Base-by-base conservation (phyloP, 2,113 vertebrate species). In the Pandion haliaetus region DNA sequence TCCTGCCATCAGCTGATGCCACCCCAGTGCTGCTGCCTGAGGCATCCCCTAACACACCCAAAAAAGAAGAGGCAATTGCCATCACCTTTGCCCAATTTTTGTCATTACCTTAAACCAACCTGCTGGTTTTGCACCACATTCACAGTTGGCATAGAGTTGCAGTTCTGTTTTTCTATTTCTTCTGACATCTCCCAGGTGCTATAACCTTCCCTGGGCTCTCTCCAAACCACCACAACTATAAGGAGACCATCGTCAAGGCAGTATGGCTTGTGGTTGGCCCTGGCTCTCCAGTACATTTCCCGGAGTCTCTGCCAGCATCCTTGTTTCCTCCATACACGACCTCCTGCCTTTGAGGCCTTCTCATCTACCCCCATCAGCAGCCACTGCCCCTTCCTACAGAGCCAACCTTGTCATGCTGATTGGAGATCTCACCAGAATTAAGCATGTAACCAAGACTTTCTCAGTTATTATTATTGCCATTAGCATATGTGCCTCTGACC, bases 351-450 rank as follows among this genome's bases (percentile, higher is more conserved):
- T 31, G 31, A 71, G 67, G 17, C 26, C 23, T 76, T 28, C 38
- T 71, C 40, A 36, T 47, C 49, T 44, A 32, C 6, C 31, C 23
- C 7, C 18, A 36, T 5, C 0, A 0, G 20, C 34, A 82, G 18
- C 9, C 32, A 29, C 36, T 45, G 13, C 10, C 34, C 63, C 17
- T 49, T 81, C 29, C 61, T 54, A 19, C 1, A 82, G 10, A 79
- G n/a, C 28, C 69, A 55, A 61, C 23, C 4, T 59, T 49, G 50
- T 40, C 40, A 57, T 67, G n/a, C 21, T 59, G 36, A 26, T 23
- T 65, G n/a, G 77, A 89, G 20, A 66, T n/a, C 59, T 89, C 52
- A 42, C 13, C 36, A 14, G 23, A 71, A 28, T 76, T 42, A 66
- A 55, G 21, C 21, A 42, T 6, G 3, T 36, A 54, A 58, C 9